A percentile compares a stretch with the other conserved stretches of the same genome.
phyloP scores from a whole-genome alignment of 2,888 invertebrate genomes.

The Rhagium mordax region DNA sequence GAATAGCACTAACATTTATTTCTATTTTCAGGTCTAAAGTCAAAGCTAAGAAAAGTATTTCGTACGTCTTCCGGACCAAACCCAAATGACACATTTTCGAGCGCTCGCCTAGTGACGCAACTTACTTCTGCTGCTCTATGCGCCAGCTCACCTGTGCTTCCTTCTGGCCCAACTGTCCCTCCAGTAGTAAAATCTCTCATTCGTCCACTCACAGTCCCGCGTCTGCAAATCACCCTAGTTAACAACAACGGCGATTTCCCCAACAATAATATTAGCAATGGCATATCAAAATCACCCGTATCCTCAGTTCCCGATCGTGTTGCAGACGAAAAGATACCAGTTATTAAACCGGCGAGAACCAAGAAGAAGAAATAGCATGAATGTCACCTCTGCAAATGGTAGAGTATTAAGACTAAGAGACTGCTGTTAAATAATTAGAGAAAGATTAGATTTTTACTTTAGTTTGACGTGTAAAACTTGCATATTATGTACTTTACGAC shows the following conservation, averaged over 20 bases:
- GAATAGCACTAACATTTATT: too few species aligned
- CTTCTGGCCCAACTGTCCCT: constrained; percentile 71
- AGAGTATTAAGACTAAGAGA: constrained; percentile 40
- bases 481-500: background rate
- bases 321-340: constrained; percentile 40
- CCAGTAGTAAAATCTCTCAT: constrained; percentile 74
- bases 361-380: constrained; percentile 71
- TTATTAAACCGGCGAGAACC: constrained; percentile 67
- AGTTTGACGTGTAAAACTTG: constrained; percentile 21
- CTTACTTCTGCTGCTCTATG: constrained; percentile 76
- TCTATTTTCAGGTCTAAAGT: constrained; percentile 70
- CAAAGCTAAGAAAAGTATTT: constrained; percentile 74
- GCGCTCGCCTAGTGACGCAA: constrained; percentile 73
- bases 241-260: constrained; percentile 63
- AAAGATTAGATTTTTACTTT: constrained; percentile 11
- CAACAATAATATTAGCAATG: constrained; percentile 45
- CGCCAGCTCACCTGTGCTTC: constrained; percentile 75
- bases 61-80: constrained; percentile 72
- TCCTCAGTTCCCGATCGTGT: constrained; percentile 21
- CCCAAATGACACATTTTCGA: constrained; percentile 66
- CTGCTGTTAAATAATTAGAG: constrained; percentile 25
- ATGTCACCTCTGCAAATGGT: constrained; percentile 60
- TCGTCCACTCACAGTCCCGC: constrained; percentile 74
- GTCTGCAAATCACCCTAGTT: constrained; percentile 70
- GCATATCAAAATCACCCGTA: constrained; percentile 33